Percentiles rank a stretch among this genome's conserved stretches.
Evolutionary conservation across 2,797 vertebrate genomes (phyloP).

Genomic region (Epinephelus awoara): DNA sequence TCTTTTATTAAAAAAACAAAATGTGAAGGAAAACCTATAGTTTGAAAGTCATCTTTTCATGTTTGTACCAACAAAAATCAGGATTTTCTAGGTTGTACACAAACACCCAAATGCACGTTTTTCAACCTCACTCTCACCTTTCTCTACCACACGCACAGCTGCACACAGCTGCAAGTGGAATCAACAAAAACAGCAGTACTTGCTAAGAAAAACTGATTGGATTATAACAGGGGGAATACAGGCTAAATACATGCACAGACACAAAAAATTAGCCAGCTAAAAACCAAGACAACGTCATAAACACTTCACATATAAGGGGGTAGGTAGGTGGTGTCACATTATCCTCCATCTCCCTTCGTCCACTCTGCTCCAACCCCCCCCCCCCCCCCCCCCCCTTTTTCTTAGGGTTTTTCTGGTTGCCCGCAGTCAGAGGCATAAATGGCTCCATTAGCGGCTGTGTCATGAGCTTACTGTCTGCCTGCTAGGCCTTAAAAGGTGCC

Average conservation of each 20-base stretch:
- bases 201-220: neutral
- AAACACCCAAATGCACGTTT: neutral
- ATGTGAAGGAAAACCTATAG: neutral
- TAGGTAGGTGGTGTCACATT: conserved; percentile 8
- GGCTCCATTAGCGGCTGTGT: conserved; percentile 56
- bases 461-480: conserved; percentile 29
- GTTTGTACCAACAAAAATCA: neutral
- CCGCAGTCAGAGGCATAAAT: conserved; percentile 49
- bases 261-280: neutral
- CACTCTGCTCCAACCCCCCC: neutral
- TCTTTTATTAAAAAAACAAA: neutral
- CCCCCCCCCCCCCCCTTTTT: conserved; percentile 13
- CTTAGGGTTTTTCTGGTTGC: conserved; percentile 40
- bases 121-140: neutral
- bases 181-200: conserved; percentile 2
- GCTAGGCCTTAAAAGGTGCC: conserved; percentile 30
- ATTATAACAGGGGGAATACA: conserved; percentile 4
- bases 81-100: neutral
- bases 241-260: conserved; percentile 6
- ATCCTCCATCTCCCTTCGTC: neutral
- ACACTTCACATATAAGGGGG: neutral
- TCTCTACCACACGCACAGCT: neutral
- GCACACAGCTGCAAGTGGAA: conserved; percentile 9
- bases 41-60: neutral
- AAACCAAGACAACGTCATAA: neutral